Base-by-base conservation (phyloP, 1,140 invertebrate species). In the Hyles euphorbiae region DNA sequence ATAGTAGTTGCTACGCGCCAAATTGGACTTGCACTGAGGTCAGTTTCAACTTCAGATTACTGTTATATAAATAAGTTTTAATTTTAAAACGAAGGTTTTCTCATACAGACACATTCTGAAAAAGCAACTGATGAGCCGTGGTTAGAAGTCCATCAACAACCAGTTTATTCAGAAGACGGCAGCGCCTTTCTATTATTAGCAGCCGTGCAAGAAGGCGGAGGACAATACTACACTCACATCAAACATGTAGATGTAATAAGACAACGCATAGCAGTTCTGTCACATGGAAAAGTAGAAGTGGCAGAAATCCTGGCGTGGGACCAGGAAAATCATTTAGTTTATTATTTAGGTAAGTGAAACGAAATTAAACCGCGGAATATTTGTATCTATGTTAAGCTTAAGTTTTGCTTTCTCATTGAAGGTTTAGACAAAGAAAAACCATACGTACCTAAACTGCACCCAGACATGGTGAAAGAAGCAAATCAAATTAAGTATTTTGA, bases 281-380 rank as follows among this genome's bases (percentile, higher is more conserved):
- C 96, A 32, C 94, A 96, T 75, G 97, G 96, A 4, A 92, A 92
- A 63, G 96, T 95, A 79, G 97, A 98, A 87, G 96, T 98, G 60
- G 89, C 83, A 53, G 78, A 85, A 60, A 96, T 98, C 72, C 90
- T 97, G 49, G 94, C 94, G 10, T 98, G 96, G 95, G 95, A 97
- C 89, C 94, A 94, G 61, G 91, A 92, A 47, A 94, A 94, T 76
- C 93, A 97, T 83, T 88, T 94, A 69, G 94, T 98, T 88, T 98
- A 93, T 85, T 97, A 95, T 90, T 91, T 95, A 73, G 95, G 89
- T 90, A 74, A 78, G 65, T 33, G 9, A 11, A 45, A 33, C 53
- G 53, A 60, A 8, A 8, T 51, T 32, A 33, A 48, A 55, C 44
- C 9, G 9, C 36, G 4, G 8, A 8, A 40, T 1, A 40, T 8